Conservation (phyloP, 2,797 vertebrate species). For the Meda fulgida region DNA sequence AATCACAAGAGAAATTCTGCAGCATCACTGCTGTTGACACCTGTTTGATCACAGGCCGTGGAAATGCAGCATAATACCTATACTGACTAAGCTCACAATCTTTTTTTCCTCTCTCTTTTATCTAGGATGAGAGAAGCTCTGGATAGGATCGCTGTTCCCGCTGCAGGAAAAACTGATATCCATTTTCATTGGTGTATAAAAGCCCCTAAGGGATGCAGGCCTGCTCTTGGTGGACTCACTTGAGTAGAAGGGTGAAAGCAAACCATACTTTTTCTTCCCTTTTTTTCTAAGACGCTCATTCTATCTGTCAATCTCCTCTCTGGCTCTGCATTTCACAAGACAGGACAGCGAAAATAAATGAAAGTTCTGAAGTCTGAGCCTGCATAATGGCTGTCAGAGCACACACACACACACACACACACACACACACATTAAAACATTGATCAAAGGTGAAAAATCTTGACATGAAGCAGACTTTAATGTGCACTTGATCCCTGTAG, state of each 20-base stretch:
- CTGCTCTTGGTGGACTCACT: constrained; percentile 28
- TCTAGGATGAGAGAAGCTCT: constrained; percentile 25
- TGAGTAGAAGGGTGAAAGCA: constrained; percentile 7
- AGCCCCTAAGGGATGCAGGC: not conserved
- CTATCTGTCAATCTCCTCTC: constrained; percentile 24
- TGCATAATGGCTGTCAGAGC: constrained; percentile 36
- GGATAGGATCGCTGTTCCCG: constrained; percentile 2
- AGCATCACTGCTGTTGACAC: constrained; percentile 37
- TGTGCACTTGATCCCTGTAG: constrained; percentile 46
- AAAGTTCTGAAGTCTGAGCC: constrained; percentile 10
- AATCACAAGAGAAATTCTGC: constrained; percentile 40
- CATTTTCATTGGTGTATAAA: constrained; percentile 21
- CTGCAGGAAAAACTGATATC: constrained; percentile 28
- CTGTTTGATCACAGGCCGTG: constrained; percentile 39
- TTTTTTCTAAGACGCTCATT: constrained; percentile 7
- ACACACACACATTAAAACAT: constrained; percentile 13
- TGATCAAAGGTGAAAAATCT: constrained; percentile 45
- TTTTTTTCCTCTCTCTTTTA: constrained; percentile 24
- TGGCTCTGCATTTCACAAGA: constrained; percentile 22
- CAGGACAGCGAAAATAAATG: constrained; percentile 15
- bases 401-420: not conserved
- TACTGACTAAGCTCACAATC: constrained; percentile 28
- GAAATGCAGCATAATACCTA: constrained; percentile 32
- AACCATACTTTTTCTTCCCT: constrained; percentile 5
- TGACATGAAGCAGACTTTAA: constrained; percentile 46